These are phyloP conservation scores for Narcine bancroftii DNA, from an alignment of 2,113 vertebrate species.

Conservation along the genomic window DNA sequence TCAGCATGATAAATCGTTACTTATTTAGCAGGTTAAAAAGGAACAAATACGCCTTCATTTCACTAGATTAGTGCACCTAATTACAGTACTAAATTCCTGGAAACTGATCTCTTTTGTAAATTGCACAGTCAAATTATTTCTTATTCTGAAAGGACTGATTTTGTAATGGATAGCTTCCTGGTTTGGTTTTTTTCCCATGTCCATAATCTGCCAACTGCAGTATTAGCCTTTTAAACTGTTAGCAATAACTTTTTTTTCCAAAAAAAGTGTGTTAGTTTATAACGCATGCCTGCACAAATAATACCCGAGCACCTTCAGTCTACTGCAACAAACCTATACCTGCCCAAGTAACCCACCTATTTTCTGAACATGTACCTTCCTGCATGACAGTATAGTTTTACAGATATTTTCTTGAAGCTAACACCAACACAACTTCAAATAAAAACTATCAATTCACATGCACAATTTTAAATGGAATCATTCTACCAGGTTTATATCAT, in stretches of 20 bases:
- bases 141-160: not conserved
- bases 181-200: not conserved
- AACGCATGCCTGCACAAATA: not conserved
- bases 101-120: no score
- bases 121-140: not conserved
- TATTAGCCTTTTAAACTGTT: not conserved
- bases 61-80: not conserved
- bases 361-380: not conserved
- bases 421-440: not conserved
- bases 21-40: not conserved
- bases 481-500: not conserved
- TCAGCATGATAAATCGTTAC: not conserved
- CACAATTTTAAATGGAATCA: not conserved
- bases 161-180: not conserved
- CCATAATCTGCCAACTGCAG: not conserved
- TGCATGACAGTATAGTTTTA: not conserved
- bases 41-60: not conserved
- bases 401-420: no score
- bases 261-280: not conserved
- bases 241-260: not conserved
- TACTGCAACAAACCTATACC: not conserved
- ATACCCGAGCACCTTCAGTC: not conserved
- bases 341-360: not conserved
- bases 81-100: not conserved
- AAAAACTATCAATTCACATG: not conserved